phyloP scores from a whole-genome alignment of 2,797 vertebrate genomes.

The Cottoperca gobio region DNA sequence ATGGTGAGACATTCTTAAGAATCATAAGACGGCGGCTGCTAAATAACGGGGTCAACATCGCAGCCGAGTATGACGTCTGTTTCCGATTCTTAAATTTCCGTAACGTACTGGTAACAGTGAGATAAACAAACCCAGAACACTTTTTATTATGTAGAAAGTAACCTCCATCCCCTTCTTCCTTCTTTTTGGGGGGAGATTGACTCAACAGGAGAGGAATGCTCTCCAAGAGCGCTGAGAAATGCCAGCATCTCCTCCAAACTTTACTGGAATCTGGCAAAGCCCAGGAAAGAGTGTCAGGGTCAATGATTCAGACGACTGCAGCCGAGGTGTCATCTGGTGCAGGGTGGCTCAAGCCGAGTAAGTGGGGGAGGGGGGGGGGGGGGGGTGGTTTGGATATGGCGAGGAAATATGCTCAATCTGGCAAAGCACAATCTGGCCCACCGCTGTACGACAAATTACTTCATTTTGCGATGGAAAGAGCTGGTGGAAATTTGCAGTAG shows the following conservation, averaged over 20 bases:
- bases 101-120: slow-evolving; percentile 24
- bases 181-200: slow-evolving; percentile 43
- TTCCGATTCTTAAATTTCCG: slow-evolving; percentile 61
- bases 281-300: slow-evolving; percentile 54
- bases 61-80: slow-evolving; percentile 45
- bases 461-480: slow-evolving; percentile 82
- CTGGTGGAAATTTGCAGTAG: slow-evolving; percentile 75
- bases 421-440: slow-evolving; percentile 43
- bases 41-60: slow-evolving; percentile 40
- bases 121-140: slow-evolving; percentile 27
- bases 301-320: slow-evolving; percentile 55
- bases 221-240: slow-evolving; percentile 54
- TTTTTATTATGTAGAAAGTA: slow-evolving; percentile 41
- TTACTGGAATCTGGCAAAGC: slow-evolving; percentile 60
- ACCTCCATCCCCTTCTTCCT: slow-evolving; percentile 32
- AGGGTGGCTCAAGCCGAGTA: neutral
- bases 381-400: slow-evolving; percentile 17
- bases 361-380: neutral
- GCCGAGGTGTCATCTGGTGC: slow-evolving; percentile 42
- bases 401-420: slow-evolving; percentile 52
- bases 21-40: slow-evolving; percentile 19
- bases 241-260: slow-evolving; percentile 67
- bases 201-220: slow-evolving; percentile 69
- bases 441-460: slow-evolving; percentile 82
- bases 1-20: slow-evolving; percentile 57